Evolutionary conservation across 2,797 vertebrate genomes (phyloP).

Genomic region (Limnodromus scolopaceus): DNA sequence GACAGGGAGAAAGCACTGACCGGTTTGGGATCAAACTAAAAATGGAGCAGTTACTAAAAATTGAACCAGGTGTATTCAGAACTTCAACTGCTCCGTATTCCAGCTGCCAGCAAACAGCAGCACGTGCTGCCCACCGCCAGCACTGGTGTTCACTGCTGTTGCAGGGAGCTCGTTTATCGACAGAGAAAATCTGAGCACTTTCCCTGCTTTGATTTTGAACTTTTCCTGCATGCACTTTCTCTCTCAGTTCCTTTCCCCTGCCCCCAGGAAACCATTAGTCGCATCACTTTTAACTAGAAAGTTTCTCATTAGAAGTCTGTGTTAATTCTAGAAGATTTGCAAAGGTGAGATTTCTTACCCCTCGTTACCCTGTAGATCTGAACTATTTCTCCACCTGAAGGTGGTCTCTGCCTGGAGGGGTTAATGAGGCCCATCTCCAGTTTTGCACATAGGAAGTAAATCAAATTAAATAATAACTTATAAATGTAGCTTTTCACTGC

Average conservation of each 20-base stretch:
- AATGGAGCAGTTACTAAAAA: background rate
- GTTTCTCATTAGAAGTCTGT: background rate
- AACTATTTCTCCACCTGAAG: background rate
- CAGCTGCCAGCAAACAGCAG: background rate
- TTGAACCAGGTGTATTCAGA: background rate
- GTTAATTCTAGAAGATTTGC: background rate
- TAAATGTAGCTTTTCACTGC: background rate
- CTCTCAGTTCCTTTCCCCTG: background rate
- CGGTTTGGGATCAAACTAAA: background rate
- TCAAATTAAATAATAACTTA: background rate
- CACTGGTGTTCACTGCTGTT: background rate
- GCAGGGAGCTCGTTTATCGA: accelerated
- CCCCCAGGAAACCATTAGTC: background rate
- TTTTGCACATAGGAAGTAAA: background rate
- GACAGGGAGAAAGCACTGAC: background rate
- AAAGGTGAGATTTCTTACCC: background rate
- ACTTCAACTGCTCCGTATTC: background rate
- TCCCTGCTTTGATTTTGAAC: background rate
- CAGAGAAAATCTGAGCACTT: background rate
- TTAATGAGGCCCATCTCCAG: background rate
- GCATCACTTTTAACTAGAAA: background rate
- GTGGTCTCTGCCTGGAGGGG: background rate
- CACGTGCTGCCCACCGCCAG: background rate
- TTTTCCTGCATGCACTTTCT: background rate
- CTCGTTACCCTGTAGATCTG: background rate